Conservation (phyloP, 2,113 vertebrate genomes). For the Thunnus maccoyii region DNA sequence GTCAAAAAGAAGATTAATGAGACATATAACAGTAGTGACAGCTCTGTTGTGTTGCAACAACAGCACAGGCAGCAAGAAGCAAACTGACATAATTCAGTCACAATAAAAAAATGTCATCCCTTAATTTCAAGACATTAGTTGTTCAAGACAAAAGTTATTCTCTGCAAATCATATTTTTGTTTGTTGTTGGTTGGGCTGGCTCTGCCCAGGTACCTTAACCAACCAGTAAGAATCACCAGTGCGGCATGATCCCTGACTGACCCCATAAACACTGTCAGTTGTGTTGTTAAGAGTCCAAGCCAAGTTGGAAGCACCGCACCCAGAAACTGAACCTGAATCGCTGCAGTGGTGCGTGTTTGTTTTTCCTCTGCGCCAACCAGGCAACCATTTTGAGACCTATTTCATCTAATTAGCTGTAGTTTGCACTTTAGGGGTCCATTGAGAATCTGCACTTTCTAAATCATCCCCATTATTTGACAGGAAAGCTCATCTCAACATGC, state of each 20-base stretch:
- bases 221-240: background rate
- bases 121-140: background rate
- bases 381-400: constrained; percentile 21
- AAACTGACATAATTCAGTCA: background rate
- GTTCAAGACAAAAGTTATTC: background rate
- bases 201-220: background rate
- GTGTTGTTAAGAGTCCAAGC: background rate
- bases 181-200: background rate
- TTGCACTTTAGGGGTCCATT: constrained; percentile 1
- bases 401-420: constrained; percentile 25
- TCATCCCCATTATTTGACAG: constrained; percentile 23
- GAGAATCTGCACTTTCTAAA: constrained; percentile 16
- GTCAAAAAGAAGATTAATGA: constrained; percentile 34
- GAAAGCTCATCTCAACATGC: constrained; percentile 21
- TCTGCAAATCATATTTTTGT: background rate
- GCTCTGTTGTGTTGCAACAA: constrained; percentile 22
- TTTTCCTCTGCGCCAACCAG: background rate
- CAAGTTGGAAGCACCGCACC: constrained; percentile 10
- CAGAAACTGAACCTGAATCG: background rate
- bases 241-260: constrained; percentile 13
- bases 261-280: constrained; percentile 12
- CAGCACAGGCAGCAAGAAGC: constrained; percentile 4
- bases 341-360: background rate
- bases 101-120: background rate
- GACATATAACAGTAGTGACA: constrained; percentile 3